These are phyloP conservation scores for Rhagonycha fulva DNA, from an alignment of 2,888 invertebrate species.

Conservation along the genomic window DNA sequence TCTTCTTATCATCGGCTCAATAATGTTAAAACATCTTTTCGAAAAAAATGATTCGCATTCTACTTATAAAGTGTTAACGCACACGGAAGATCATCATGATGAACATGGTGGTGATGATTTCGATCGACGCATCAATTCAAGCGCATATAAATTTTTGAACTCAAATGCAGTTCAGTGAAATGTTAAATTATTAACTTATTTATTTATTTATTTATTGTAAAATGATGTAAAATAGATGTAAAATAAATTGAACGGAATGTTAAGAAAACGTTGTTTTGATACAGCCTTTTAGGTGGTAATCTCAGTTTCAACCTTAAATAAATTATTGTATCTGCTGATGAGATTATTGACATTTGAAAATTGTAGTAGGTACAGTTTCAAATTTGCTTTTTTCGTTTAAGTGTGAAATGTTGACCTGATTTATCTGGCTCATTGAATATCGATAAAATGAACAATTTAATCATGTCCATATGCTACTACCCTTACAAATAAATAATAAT, in stretches of 20 bases:
- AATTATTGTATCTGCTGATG: neutral
- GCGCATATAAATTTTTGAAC: conserved; percentile 26
- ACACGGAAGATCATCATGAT: conserved; percentile 58
- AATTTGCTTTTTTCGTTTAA: neutral
- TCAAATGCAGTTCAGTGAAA: neutral
- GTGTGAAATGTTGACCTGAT: neutral
- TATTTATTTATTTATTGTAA: conserved; percentile 3
- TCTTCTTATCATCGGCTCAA: conserved; percentile 71
- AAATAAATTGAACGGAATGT: neutral
- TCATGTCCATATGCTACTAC: neutral
- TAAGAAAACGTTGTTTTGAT: neutral
- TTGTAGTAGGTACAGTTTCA: neutral
- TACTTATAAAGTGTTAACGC: conserved; percentile 69
- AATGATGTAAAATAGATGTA: neutral
- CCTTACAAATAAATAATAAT: neutral
- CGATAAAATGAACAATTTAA: neutral
- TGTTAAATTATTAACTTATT: neutral
- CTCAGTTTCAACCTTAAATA: neutral
- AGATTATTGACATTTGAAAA: neutral
- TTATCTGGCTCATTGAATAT: neutral
- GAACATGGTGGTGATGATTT: conserved; percentile 48
- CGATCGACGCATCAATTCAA: conserved; percentile 36
- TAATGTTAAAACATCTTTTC: conserved; percentile 72
- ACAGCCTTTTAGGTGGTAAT: neutral
- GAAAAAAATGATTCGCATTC: conserved; percentile 66